Base-by-base conservation (phyloP, 2,888 invertebrate genomes). In the Drosophila subquinaria region DNA sequence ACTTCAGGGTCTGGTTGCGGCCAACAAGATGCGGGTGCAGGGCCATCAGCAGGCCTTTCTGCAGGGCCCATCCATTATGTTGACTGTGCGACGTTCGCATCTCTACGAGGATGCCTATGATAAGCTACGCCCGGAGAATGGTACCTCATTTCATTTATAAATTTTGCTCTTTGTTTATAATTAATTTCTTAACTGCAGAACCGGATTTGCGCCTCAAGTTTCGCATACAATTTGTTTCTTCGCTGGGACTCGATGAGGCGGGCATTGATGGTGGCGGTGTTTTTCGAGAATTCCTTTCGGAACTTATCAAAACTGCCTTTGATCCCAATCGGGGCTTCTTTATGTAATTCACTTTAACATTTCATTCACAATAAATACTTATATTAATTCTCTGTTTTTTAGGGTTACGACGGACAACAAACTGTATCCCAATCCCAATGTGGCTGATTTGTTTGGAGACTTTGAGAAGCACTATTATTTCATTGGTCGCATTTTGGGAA, bases 61-160 rank as follows among this genome's bases (percentile, higher is more conserved):
- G 81, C 95, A 95, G 81, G 97, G 97, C 0, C 96, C 96, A 0
- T 94, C 95, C 45, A 96, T 97, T 78, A 94, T 95, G 81, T 94
- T 98, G 38, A 95, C 95, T 35, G 96, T 98, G 8, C 94, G 98
- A 66, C 94, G 99, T 63, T 96, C 97, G 78, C 98, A 98, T 93
- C 94, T 99, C n/a, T 99, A 99, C 92, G 99, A 99, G 93, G 99
- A 99, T 93, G 98, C 99, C 0, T 99, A 98, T 91, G 98, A 98
- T 59, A 98, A 98, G 92, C 94, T 99, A 4, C 97, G 98, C 1
- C 95, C 95, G 2, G 97, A 97, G 85, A 98, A 98, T 94, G 97
- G 97, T 97, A 8, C 9, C 36, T 11, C 3, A 17, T 4, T 10
- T 3, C 13, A 6, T 9, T 17, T 15, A 5, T 5, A 15, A 59